These are phyloP conservation scores for Chaetodon trifasciatus DNA, from an alignment of 2,797 vertebrate species.

Conservation along the genomic window DNA sequence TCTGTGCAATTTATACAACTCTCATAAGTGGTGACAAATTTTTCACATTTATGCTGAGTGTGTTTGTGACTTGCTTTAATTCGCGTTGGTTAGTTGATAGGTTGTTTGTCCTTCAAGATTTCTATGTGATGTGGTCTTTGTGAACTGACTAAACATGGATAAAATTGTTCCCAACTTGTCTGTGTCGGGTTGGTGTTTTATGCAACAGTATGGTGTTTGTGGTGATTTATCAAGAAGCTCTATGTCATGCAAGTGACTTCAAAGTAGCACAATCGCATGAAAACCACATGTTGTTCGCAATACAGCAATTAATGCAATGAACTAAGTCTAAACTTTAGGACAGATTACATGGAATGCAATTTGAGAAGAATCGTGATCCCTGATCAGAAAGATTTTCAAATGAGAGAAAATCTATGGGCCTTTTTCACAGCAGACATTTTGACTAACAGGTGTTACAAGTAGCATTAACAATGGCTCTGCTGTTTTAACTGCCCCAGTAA, in stretches of 20 bases:
- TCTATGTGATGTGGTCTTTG: background rate
- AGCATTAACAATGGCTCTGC: background rate
- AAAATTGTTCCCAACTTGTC: background rate
- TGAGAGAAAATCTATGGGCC: background rate
- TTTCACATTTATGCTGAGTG: background rate
- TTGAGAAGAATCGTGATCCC: background rate
- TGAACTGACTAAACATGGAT: background rate
- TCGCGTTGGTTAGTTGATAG: background rate
- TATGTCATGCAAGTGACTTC: background rate
- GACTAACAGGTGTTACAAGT: conserved; percentile 1
- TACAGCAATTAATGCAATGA: background rate
- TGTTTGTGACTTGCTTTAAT: background rate
- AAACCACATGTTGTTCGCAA: background rate
- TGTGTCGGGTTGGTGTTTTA: background rate
- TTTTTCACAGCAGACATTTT: background rate
- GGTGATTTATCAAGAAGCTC: background rate
- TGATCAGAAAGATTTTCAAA: background rate
- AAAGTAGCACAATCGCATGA: background rate
- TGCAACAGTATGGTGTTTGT: background rate
- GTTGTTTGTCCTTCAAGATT: background rate
- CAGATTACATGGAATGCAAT: too few relatives aligned
- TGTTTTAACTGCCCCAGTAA: background rate
- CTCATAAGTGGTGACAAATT: background rate
- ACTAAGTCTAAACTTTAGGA: background rate
- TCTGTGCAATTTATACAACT: conserved; percentile 8